phyloP scores from a whole-genome alignment of 2,113 vertebrate species.

The Corythaixoides concolor region DNA sequence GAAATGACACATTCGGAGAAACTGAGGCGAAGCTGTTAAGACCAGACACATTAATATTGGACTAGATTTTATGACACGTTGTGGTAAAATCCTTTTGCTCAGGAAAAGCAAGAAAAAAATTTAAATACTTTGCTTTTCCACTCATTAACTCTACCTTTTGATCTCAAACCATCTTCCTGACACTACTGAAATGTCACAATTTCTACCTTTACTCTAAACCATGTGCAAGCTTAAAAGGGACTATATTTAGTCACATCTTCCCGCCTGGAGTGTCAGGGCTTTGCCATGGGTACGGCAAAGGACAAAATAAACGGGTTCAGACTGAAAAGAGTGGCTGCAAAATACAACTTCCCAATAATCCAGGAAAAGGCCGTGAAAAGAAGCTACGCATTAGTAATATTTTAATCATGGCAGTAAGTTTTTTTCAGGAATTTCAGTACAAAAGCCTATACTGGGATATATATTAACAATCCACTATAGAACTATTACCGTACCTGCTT shows the following conservation, averaged over 20 bases:
- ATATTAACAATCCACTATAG: rapidly evolving
- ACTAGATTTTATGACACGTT: not conserved
- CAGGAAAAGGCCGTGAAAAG: not conserved
- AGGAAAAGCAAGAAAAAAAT: not conserved
- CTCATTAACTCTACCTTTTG: not conserved
- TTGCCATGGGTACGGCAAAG: not conserved
- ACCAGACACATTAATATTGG: rapidly evolving
- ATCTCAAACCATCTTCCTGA: not conserved
- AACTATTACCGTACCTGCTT: constrained; percentile 65
- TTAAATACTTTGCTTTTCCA: not conserved
- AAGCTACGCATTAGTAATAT: not conserved
- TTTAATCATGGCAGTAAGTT: not conserved
- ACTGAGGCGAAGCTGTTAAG: not conserved
- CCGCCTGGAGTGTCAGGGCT: not conserved
- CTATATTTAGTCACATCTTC: not conserved
- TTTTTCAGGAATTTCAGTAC: not conserved
- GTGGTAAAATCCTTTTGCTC: not conserved
- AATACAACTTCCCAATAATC: not conserved
- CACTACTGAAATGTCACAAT: not conserved
- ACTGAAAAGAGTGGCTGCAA: not conserved
- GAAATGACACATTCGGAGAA: not conserved
- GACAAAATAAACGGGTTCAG: not conserved
- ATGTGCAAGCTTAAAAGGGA: not conserved
- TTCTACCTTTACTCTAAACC: not conserved
- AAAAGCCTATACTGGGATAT: not conserved